Conservation (phyloP, 2,113 vertebrate genomes). For the Microcebus murinus region DNA sequence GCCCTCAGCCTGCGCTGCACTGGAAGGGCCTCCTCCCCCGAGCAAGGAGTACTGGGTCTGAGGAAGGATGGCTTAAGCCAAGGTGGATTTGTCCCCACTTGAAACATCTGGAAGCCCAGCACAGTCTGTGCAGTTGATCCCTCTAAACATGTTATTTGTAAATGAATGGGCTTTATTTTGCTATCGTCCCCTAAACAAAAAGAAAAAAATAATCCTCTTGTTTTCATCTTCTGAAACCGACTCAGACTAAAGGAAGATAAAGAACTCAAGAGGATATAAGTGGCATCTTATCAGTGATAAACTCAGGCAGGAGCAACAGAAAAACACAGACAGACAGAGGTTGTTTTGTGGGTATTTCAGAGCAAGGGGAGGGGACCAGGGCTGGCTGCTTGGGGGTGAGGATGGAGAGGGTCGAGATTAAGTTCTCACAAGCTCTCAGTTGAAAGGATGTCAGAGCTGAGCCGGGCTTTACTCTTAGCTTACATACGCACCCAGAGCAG, state of each 20-base stretch:
- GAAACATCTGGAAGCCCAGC: not conserved
- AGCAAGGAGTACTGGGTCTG: too few species aligned
- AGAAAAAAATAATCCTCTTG: not conserved
- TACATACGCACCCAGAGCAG: not conserved
- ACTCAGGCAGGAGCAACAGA: not conserved
- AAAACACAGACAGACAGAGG: not conserved
- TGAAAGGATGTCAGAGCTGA: not conserved
- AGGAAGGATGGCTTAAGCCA: not conserved
- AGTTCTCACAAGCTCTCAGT: not conserved
- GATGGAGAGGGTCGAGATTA: not conserved
- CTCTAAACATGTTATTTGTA: not conserved
- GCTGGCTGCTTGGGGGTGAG: too few species aligned
- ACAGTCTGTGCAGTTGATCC: fast-evolving
- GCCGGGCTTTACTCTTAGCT: not conserved
- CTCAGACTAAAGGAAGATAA: not conserved
- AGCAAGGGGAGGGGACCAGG: not conserved
- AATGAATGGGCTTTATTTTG: not conserved
- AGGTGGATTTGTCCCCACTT: not conserved
- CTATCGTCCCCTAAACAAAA: not conserved
- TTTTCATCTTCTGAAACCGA: not conserved
- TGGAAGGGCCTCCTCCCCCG: not conserved
- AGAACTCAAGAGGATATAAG: not conserved
- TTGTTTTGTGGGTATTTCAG: not conserved
- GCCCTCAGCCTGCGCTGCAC: not conserved
- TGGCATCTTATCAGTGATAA: not conserved